Percentiles rank a stretch among this genome's conserved stretches.
phyloP scores from a whole-genome alignment of 1,140 invertebrate genomes.

The Palaemon carinicauda region DNA sequence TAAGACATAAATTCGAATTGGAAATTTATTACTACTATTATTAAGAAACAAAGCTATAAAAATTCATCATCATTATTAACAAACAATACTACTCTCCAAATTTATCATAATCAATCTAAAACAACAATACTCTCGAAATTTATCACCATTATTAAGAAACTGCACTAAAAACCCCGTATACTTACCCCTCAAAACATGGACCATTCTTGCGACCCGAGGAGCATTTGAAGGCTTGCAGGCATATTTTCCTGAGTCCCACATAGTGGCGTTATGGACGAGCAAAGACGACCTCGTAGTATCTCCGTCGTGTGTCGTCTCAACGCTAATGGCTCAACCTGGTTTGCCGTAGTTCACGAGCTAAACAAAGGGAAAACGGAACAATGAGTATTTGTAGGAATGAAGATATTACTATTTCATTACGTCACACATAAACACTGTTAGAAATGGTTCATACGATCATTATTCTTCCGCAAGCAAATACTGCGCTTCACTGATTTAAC shows the following conservation, averaged over 20 bases:
- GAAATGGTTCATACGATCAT: too few relatives aligned
- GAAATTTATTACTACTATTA: too few relatives aligned
- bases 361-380: background rate
- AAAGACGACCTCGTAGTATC: conserved; percentile 52
- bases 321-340: conserved; percentile 39
- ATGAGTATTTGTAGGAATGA: background rate
- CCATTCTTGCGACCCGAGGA: conserved; percentile 37
- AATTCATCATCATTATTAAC: too few relatives aligned
- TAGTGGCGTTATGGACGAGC: conserved; percentile 48
- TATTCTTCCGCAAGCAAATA: too few relatives aligned
- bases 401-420: background rate
- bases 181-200: conserved; percentile 56
- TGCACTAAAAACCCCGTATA: background rate
- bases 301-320: conserved; percentile 39
- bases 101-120: too few relatives aligned
- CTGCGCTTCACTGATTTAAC: too few relatives aligned
- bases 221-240: conserved; percentile 55
- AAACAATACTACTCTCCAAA: too few relatives aligned
- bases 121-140: too few relatives aligned
- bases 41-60: too few relatives aligned
- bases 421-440: background rate
- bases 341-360: conserved; percentile 58
- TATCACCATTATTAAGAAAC: too few relatives aligned
- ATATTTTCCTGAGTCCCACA: conserved; percentile 52
- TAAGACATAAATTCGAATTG: too few relatives aligned